Base-by-base conservation (phyloP, 2,888 invertebrate genomes). In the Brachyopa scutellaris region DNA sequence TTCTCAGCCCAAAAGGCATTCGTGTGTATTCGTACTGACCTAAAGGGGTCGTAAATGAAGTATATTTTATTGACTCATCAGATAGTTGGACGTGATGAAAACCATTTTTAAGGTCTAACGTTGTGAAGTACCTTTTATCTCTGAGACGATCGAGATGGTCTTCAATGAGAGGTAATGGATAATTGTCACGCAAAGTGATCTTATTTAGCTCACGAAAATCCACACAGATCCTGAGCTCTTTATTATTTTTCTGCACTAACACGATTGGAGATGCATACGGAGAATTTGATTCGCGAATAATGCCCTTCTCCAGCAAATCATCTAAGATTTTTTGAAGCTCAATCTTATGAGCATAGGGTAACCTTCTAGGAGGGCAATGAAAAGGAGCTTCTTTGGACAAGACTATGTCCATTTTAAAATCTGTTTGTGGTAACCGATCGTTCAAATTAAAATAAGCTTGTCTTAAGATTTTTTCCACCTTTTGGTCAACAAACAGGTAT, bases 1-100 rank as follows among this genome's bases (percentile, higher is more conserved):
- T n/a, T 11, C 53, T 64, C 9, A 87, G 59, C 2, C 87, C 86
- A 64, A 87, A 86, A 0, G 87, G 86, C 85, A 87, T 85, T 15
- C 72, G 77, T 3, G 74, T 4, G 40, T 70, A 86, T 72, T 87
- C 62, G 15, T 6, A 62, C n/a, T 62, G 21, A 1, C 19, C 23
- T 9, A 62, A 21, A 0, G 47, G 62, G n/a, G 62, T 62, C 0
- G 9, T 45, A n/a, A 45, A 42, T 3, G 42, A 42, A n/a, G 42
- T 42, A 21, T 11, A 42, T 42, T 42, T 42, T n/a, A 42, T 42
- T n/a, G 38, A 38, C 4, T 85, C 80, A 6, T 70, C 70, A 0
- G 74, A 42, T 23, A 85, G 55, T 1, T 40, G 51, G 0, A 85
- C 61, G 23, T 85, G 85, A 69, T 84, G 62, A 57, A 85, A 85